Base-by-base conservation (phyloP, 2,113 vertebrate species). In the Cepphus grylle region DNA sequence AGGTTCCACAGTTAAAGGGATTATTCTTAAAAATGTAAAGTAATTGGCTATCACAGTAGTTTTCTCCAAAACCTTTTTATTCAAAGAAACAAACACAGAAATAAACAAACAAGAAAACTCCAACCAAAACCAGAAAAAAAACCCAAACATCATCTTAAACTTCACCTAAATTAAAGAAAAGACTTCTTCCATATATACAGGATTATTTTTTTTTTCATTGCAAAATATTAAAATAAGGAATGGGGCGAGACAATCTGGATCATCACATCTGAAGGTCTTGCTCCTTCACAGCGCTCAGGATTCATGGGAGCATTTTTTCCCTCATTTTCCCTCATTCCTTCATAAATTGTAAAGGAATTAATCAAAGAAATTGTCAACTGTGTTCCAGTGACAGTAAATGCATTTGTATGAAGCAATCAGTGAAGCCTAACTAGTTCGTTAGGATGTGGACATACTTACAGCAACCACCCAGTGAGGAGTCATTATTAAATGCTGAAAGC, bases 1-100 rank as follows among this genome's bases (percentile, higher is more conserved):
- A 71, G 2, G 22, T 85, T 78, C 18, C 29, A 59, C 0, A 0
- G 14, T 52, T 92, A 62, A 92, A 69, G 9, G 26, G 50, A 69
- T 85, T 82, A 26, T 71, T 78, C 38, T 81, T 55, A 49, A 63
- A 93, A 97, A 92, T 81, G 70, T 91, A 89, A 89, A 27, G 47
- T 92, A 81, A 63, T 80, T 90, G 30, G 12, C 74, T 84, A 22
- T 66, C 71, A 67, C 70, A 77, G 56, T 87, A 77, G 67, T 88
- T 89, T 96, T 90, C 77, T 82, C n/a, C 42, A 91, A 97, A 96
- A 88, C 19, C 26, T 87, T 95, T 96, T 91, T 66, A 93, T 50
- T 71, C 22, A 90, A 69, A 50, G 16, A 74, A 73, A 25, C 6
- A 50, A 26, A n/a, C 3, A 42, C 47, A 22, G 52, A 27, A 53